A percentile compares a stretch with the other conserved stretches of the same genome.
phyloP scores from a whole-genome alignment of 2,113 vertebrate genomes.

The Mustela nigripes region DNA sequence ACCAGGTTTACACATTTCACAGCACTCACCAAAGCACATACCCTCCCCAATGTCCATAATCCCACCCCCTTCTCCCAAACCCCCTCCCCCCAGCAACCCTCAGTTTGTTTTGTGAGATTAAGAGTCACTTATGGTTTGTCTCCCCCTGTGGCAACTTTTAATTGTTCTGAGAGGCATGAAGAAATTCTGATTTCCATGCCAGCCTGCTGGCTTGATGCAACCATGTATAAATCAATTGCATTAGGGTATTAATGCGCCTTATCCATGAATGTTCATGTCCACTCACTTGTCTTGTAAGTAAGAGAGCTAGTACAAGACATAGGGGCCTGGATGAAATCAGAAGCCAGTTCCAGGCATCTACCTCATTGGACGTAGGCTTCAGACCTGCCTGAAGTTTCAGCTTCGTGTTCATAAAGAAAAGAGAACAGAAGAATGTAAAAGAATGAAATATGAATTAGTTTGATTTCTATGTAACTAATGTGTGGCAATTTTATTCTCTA shows the following conservation, averaged over 20 bases:
- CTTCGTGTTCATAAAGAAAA: not conserved
- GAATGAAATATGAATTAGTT: not conserved
- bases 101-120: too few species aligned
- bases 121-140: too few species aligned
- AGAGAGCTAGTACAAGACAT: not conserved
- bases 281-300: not conserved
- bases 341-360: not conserved
- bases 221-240: slow-evolving; percentile 52
- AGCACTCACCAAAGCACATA: too few species aligned
- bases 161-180: slow-evolving; percentile 54
- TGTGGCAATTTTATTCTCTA: not conserved
- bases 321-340: not conserved
- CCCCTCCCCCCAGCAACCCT: too few species aligned
- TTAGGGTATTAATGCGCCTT: slow-evolving; percentile 31
- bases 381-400: not conserved
- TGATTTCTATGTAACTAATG: not conserved
- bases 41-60: too few species aligned
- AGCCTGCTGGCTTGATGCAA: slow-evolving; percentile 33
- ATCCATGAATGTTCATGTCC: slow-evolving; percentile 37
- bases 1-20: too few species aligned
- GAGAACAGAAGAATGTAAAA: not conserved
- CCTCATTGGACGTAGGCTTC: not conserved
- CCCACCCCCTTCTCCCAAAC: too few species aligned
- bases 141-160: not conserved
- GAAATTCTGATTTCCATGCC: slow-evolving; percentile 37